Evolutionary conservation across 1,140 invertebrate species (phyloP), one percentile per base, ranked within the genome.

Genomic region (Drosophila sturtevanti): DNA sequence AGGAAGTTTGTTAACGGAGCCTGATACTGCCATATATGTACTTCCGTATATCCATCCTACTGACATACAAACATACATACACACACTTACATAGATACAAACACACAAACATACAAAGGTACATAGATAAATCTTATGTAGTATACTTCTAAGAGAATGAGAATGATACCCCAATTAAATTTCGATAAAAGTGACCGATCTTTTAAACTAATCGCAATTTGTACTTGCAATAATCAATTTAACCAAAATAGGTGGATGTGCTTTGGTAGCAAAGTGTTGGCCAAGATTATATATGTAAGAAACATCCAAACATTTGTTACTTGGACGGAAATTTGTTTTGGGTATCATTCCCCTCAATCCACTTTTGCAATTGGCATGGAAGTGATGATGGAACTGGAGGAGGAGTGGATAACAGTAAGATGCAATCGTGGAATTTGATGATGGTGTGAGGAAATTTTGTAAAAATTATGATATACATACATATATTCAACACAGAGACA

Each of bases 401-500:
- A 27, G 61, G 27, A 63, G 31, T 41, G 22, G 16, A 31, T 18
- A 64, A 54, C 51, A 54, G 61, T 58, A 67, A 67, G 69, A 72
- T 72, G 69, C 69, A 72, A 35, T 67, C 16, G 16, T 48, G 41
- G 41, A 48, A 4, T 48, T 48, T 48, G 16, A 48, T 35, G 44
- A 61, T 48, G 56, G 48, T 61, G 63, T 38, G 54, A 56, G 54
- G 54, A 56, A 59, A 16, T 37, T 58, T 70, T 41, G 38, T 68
- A 18, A 44, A 61, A 61, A 61, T 61, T 41, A 66, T 38, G 31
- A 48, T 38, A 56, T 44, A 18, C 52, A 56, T 68, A 62, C 56
- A 68, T 22, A 61, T 64, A 74, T 63, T 61, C n/a, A 76, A 77
- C 61, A 77, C 37, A 73, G 37, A 77, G 60, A 77, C 65, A 77